Evolutionary conservation across 2,888 invertebrate genomes (phyloP), one percentile per base, ranked within the genome.

Genomic region (Operophtera brumata): DNA sequence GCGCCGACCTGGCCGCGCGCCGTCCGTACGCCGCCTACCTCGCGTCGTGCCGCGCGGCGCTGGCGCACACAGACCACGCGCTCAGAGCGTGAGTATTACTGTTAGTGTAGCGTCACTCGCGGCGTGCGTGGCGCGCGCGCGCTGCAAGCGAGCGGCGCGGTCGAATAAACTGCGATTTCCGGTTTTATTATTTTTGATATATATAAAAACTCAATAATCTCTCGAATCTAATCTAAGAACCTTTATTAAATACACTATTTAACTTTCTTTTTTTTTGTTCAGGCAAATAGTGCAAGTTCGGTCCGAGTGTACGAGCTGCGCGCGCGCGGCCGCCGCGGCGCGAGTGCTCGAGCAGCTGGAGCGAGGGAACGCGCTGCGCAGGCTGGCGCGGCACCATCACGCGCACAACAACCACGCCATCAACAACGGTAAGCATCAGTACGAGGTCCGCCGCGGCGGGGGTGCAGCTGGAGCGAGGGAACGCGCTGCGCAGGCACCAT

Each of bases 341-440:
- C 92, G 95, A 50, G 96, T 96, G 72, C 80, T 92, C 41, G 91
- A 93, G 42, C 91, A 97, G 66, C 89, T 93, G 57, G 91, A 92
- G 68, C 97, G 98, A 71, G 94, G 94, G 52, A 89, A 92, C 26
- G 95, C 97, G 70, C 97, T 99, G 82, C 93, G 94, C 54, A 91
- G 93, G 20, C 91, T 96, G n/a, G 81, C 84, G 11, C 40, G 79
- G 0, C 78, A 76, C 47, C 83, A 79, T 66, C 79, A 78, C 67
- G 79, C 78, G 13, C 71, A 73, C 45, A 68, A 69, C 70, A 68
- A 70, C 56, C 77, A 70, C 59, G 53, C 66, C 26, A 46, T 65
- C 54, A 69, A 69, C 45, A 68, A 74, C 57, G 82, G 84, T 82
- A 45, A 30, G 7, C 8, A 26, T n/a, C n/a, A n/a, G n/a, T n/a